Evolutionary conservation across 2,113 vertebrate genomes (phyloP), one percentile per base, ranked within the genome.

Genomic region (Mirounga angustirostris): DNA sequence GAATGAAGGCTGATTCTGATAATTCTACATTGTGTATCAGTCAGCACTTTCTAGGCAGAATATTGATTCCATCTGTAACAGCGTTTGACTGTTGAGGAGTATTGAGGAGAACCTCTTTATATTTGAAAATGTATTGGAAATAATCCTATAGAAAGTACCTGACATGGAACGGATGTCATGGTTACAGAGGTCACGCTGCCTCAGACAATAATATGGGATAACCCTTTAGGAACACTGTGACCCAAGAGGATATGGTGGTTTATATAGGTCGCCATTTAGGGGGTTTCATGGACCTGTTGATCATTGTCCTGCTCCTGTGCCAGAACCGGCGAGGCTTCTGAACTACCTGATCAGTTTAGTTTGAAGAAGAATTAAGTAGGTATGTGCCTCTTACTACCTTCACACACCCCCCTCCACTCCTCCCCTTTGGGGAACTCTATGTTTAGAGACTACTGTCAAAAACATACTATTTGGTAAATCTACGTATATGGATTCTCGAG

Each of bases 401-500:
- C 11, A 50, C 2, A 74, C 0, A 11, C 7, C 22, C 22, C 22
- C 2, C 0, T 5, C 11, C 11, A 22, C 4, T 24, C 52, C 22
- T 54, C 22, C 56, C 88, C 28, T 52, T 81, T 74, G 30, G 15
- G 12, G n/a, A n/a, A 18, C 7, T 7, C 14, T 40, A 13, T 33
- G 7, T 89, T 52, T 83, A 43, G 24, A 63, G 30, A 65, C 26
- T 52, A 30, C 14, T 46, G 18, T 80, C 10, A 58, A 94, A 93
- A 43, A 24, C 26, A 16, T 76, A 56, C 56, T 85, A 85, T 81
- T 73, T 86, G 52, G 13, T 85, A 71, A 5, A 33, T 19, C 16
- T 95, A 22, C 22, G 33, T 43, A 79, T n/a, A 19, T 65, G 30
- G 7, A 93, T 83, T 95, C 61, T 90, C 79, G 30, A 92, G 13